Base-by-base conservation (phyloP, 2,113 vertebrate species). In the Columba janthina region DNA sequence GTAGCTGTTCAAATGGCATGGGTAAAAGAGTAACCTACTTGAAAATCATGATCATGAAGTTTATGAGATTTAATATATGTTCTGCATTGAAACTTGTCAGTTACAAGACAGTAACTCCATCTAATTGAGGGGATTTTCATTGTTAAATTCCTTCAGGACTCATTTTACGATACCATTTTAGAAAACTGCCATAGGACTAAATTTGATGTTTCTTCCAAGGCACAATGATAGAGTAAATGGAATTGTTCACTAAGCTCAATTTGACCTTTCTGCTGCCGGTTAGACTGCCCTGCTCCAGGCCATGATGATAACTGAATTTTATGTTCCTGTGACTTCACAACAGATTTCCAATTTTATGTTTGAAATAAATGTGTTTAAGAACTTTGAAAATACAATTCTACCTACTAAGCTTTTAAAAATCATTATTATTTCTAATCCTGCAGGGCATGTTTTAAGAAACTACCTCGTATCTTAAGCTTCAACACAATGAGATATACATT, bases 401-500 rank as follows among this genome's bases (percentile, higher is more conserved):
- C 14, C 16, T 28, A 1, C 26, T 50, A 5, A 71, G 53, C 40
- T 94, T 88, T 89, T 57, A 53, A 40, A 81, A 83, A 24, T 86
- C 12, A 4, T 25, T 40, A 24, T 74, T 61, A 9, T 75, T 56
- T 78, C 22, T 88, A 85, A 67, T 96, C n/a, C 81, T 83, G 72
- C 97, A 99, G 99, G 93, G 99, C 99, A 1, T 99, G 99, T 97
- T 99, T 99, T 97, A 99, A 99, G 98, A 99, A 99, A 98, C 98
- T 99, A 64, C 99, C 99, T 34, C 98, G 99, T 53, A 99, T 99
- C 97, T 98, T 99, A 96, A 99, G 99, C 97, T 99, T 99, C 97
- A 99, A 99, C 98, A 99, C 99, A 86, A 99, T 99, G 99, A 98
- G 99, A 32, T 99, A 99, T 57, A 99, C 99, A 11, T 99, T 99